phyloP scores from a whole-genome alignment of 2,888 invertebrate genomes.

The Odiellus spinosus region DNA sequence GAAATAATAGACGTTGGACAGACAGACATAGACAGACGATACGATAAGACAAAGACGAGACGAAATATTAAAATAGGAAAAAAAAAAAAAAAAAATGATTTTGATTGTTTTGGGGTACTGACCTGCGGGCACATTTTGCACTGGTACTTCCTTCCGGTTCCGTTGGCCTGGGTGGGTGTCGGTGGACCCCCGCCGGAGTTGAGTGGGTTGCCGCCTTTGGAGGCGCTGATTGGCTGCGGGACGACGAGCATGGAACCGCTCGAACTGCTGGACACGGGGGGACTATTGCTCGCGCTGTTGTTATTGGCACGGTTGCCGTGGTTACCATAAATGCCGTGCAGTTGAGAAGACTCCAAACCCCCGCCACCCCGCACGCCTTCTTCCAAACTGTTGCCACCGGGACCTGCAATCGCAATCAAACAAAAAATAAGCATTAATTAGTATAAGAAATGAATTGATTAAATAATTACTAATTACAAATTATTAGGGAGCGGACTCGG shows the following conservation, averaged over 20 bases:
- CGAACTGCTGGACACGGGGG: background rate
- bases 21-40: no score
- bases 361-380: slow-evolving; percentile 10
- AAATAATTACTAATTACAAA: no score
- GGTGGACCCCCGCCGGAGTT: slow-evolving; percentile 30
- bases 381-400: slow-evolving; percentile 17
- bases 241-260: background rate
- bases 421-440: background rate
- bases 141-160: slow-evolving; percentile 60
- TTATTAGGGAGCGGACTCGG: no score
- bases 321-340: background rate
- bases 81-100: no score
- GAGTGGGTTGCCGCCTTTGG: slow-evolving; percentile 29
- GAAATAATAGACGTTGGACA: no score
- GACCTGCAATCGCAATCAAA: slow-evolving; percentile 10
- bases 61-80: no score
- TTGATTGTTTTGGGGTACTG: no score
- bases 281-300: background rate
- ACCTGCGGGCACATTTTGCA: slow-evolving; percentile 98
- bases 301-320: background rate
- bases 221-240: background rate
- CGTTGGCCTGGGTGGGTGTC: slow-evolving; percentile 27
- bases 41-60: no score
- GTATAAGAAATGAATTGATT: no score
- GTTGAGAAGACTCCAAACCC: slow-evolving; percentile 15